These are phyloP conservation scores for Galeruca laticollis DNA, from an alignment of 2,888 invertebrate genomes.

Conservation along the genomic window DNA sequence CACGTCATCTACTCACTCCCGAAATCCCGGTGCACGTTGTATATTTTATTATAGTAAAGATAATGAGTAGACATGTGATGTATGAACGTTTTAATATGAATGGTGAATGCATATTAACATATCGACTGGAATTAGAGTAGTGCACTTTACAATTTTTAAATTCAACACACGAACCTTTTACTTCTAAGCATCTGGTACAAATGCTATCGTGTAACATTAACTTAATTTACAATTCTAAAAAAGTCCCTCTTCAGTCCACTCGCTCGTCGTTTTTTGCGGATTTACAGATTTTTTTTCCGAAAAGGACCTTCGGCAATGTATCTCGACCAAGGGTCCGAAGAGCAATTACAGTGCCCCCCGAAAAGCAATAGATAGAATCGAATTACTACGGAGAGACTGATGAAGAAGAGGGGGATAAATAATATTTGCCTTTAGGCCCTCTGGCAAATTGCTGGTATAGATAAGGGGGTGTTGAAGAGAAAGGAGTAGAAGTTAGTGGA, in stretches of 20 bases:
- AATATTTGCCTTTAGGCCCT: constrained; percentile 33
- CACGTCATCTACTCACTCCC: no score
- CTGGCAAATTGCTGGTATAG: constrained; percentile 17
- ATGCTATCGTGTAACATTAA: neutral
- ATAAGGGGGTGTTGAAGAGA: constrained; percentile 1
- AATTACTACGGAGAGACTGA: constrained; percentile 40
- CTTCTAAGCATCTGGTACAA: neutral
- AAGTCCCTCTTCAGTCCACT: neutral
- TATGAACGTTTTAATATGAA: no score
- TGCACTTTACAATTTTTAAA: neutral
- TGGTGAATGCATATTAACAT: neutral
- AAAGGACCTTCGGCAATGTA: constrained; percentile 15
- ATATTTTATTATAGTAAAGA: no score
- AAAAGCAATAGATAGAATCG: constrained; percentile 44
- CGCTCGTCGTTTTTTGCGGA: neutral
- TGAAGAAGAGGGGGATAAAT: constrained; percentile 36
- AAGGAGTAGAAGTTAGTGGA: constrained; percentile 8
- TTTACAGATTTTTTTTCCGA: neutral
- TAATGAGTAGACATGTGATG: no score
- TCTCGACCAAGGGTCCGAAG: constrained; percentile 36
- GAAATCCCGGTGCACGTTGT: no score
- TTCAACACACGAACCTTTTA: neutral
- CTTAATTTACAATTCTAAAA: neutral
- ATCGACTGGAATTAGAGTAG: neutral
- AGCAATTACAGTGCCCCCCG: constrained; percentile 43